Evolutionary conservation across 2,797 vertebrate genomes (phyloP).

Genomic region (Brachyrhaphis roseni): DNA sequence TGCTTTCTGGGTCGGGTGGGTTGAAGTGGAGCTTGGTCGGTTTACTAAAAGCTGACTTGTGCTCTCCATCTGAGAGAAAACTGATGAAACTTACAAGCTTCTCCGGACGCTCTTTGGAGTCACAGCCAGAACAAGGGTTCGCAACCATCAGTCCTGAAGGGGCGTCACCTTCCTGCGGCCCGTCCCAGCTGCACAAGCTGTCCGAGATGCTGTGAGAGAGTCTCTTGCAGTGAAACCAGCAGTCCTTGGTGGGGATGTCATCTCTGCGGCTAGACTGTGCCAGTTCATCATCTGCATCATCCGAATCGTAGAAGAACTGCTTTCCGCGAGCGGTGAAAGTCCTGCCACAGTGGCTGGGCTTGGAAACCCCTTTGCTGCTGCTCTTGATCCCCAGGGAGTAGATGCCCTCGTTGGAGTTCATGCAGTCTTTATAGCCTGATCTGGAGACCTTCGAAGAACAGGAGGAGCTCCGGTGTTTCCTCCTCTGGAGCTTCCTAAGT

Average conservation of each 20-base stretch:
- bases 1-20: constrained; percentile 47
- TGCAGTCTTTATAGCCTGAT: constrained; percentile 92
- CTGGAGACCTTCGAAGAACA: constrained; percentile 84
- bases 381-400: constrained; percentile 91
- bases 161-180: constrained; percentile 60
- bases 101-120: constrained; percentile 85
- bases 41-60: constrained; percentile 70
- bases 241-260: constrained; percentile 79
- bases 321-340: constrained; percentile 62
- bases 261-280: constrained; percentile 72
- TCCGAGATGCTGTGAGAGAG: constrained; percentile 89
- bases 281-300: constrained; percentile 86
- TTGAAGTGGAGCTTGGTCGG: constrained; percentile 66
- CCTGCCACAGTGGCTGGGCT: constrained; percentile 69
- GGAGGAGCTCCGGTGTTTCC: constrained; percentile 83
- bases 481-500: constrained; percentile 88
- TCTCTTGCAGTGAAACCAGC: constrained; percentile 76
- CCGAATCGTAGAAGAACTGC: constrained; percentile 85
- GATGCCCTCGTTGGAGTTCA: constrained; percentile 97
- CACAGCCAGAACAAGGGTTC: constrained; percentile 65
- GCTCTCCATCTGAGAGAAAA: constrained; percentile 78
- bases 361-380: constrained; percentile 73
- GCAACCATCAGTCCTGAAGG: constrained; percentile 48
- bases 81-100: constrained; percentile 84
- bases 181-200: constrained; percentile 88